A percentile compares a stretch with the other conserved stretches of the same genome.
phyloP scores from a whole-genome alignment of 1,140 invertebrate species.

The Zophobas atratus region DNA sequence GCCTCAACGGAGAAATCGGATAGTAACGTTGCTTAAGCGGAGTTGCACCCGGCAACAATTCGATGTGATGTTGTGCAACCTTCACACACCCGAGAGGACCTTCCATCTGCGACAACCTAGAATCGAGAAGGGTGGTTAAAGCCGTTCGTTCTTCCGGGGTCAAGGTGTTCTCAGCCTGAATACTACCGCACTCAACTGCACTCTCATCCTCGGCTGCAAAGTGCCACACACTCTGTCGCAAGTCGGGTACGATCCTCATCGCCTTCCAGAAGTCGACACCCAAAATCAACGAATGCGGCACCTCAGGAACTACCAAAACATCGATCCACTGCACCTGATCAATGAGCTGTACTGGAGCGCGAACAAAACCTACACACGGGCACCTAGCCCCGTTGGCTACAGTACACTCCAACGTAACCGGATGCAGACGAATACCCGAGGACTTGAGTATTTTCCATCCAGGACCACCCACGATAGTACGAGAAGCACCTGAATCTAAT shows the following conservation, averaged over 20 bases:
- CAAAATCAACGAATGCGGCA: constrained; percentile 47
- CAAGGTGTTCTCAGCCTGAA: too few relatives aligned
- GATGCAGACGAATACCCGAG: neutral
- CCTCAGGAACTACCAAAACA: constrained; percentile 50
- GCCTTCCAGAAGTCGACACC: constrained; percentile 54
- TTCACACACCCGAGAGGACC: neutral
- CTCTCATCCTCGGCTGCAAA: too few relatives aligned
- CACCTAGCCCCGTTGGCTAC: constrained; percentile 52
- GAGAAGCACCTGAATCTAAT: constrained; percentile 2
- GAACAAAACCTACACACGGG: constrained; percentile 29
- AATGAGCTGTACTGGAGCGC: constrained; percentile 44
- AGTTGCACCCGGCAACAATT: constrained; percentile 46
- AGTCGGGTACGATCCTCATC: constrained; percentile 53
- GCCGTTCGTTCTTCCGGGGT: too few relatives aligned
- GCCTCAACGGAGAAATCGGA: constrained; percentile 8
- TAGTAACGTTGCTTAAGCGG: constrained; percentile 15
- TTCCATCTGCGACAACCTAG: neutral
- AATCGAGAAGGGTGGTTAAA: too few relatives aligned
- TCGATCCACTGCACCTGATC: constrained; percentile 27
- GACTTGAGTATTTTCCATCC: neutral
- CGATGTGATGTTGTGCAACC: constrained; percentile 23
- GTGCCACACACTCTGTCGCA: constrained; percentile 47
- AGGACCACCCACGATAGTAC: neutral
- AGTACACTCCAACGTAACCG: constrained; percentile 1
- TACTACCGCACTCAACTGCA: too few relatives aligned